Conservation (phyloP, 1,140 invertebrate genomes). For the fruit fly (Drosophila melanogaster) region DNA sequence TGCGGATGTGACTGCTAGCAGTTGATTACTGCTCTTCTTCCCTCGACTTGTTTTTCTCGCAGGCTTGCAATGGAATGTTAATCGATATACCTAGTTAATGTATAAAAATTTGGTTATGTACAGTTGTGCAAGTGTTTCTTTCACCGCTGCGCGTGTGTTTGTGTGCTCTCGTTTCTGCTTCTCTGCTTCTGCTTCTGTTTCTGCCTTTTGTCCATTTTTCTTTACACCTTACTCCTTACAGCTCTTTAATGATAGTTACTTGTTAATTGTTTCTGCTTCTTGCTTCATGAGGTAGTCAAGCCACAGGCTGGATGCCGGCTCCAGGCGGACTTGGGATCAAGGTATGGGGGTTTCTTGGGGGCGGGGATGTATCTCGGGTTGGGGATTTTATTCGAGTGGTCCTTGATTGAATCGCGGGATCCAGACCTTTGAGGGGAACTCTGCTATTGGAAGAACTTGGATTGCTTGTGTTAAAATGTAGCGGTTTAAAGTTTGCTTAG, state of each 20-base stretch:
- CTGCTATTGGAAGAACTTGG: slow-evolving; percentile 70
- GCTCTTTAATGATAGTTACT: slow-evolving; percentile 47
- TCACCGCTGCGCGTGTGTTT: slow-evolving; percentile 18
- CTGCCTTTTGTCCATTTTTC: not conserved
- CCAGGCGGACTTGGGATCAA: slow-evolving; percentile 50
- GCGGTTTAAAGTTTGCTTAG: no score
- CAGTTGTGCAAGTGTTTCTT: slow-evolving; percentile 49
- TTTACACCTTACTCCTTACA: slow-evolving; percentile 15
- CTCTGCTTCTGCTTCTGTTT: slow-evolving; percentile 1
- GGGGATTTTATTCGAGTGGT: slow-evolving; percentile 62
- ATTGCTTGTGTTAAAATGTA: slow-evolving; percentile 17
- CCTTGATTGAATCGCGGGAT: slow-evolving; percentile 8
- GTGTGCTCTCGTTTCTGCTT: slow-evolving; percentile 17
- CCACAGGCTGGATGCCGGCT: slow-evolving; percentile 60
- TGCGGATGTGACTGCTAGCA: slow-evolving; percentile 79
- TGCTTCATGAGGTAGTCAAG: slow-evolving; percentile 75
- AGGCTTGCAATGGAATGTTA: slow-evolving; percentile 75
- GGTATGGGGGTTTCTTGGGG: not conserved
- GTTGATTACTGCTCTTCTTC: slow-evolving; percentile 37
- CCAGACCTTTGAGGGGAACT: slow-evolving; percentile 2
- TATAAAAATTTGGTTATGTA: slow-evolving; percentile 71
- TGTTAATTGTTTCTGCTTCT: slow-evolving; percentile 56
- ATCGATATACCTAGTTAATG: slow-evolving; percentile 55
- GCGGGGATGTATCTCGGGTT: not conserved
- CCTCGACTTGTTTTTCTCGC: slow-evolving; percentile 16